Evolutionary conservation across 2,113 vertebrate genomes (phyloP).

Genomic region (Psophia crepitans): DNA sequence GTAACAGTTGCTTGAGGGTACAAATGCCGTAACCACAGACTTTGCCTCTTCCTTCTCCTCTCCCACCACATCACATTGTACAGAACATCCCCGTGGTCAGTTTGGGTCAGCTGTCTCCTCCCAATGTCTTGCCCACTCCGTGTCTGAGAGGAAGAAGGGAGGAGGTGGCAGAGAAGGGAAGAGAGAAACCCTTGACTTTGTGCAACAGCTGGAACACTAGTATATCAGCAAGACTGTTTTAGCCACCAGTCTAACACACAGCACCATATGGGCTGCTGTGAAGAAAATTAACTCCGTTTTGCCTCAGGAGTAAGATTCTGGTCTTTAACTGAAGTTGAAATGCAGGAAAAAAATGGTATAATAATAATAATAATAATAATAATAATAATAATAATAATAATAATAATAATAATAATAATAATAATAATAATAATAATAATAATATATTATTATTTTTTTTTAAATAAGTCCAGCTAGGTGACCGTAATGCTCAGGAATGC

Average conservation of each 20-base stretch:
- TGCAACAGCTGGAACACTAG: neutral
- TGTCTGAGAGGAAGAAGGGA: neutral
- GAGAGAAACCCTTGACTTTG: neutral
- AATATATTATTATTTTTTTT: too few species aligned
- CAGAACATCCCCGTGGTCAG: neutral
- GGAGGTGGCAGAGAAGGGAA: neutral
- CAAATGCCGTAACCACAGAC: neutral
- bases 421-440: too few species aligned
- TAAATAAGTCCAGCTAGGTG: too few species aligned
- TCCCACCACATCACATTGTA: neutral
- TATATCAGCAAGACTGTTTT: neutral
- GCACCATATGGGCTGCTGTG: neutral
- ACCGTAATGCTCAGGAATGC: too few species aligned
- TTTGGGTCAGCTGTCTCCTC: neutral
- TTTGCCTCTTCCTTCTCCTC: neutral
- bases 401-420: too few species aligned
- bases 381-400: too few species aligned
- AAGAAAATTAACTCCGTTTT: neutral
- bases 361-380: too few species aligned
- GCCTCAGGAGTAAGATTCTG: neutral
- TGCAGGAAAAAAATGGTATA: neutral
- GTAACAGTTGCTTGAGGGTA: accelerated
- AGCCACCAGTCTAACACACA: neutral
- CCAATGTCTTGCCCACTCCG: neutral
- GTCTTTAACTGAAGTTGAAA: neutral